Percentiles rank a stretch among this genome's conserved stretches.
These are phyloP conservation scores for Zapus hudsonius DNA, from an alignment of 2,113 vertebrate species.

Conservation along the genomic window DNA sequence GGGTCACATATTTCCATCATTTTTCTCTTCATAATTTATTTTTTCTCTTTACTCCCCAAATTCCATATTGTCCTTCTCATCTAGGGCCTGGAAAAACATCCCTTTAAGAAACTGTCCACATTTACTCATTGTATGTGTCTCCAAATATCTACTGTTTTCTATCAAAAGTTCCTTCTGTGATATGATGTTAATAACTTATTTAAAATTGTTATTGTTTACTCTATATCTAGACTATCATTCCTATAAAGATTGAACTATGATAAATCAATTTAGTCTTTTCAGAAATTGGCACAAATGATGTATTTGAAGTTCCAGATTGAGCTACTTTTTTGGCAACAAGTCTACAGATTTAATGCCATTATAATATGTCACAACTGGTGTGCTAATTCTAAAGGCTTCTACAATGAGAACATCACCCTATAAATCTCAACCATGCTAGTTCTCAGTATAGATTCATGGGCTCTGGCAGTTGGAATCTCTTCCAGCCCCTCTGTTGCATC, in stretches of 20 bases:
- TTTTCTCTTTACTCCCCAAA: background rate
- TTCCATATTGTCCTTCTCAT: background rate
- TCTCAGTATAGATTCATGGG: background rate
- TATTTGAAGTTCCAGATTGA: conserved; percentile 13
- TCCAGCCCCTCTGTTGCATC: background rate
- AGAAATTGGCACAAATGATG: conserved; percentile 23
- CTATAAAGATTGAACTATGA: background rate
- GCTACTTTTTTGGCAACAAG: conserved; percentile 40
- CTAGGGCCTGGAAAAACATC: background rate
- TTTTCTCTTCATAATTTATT: background rate
- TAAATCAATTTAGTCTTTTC: conserved; percentile 6
- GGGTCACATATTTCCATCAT: background rate
- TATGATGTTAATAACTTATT: background rate
- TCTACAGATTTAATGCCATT: conserved; percentile 18
- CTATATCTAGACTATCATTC: background rate
- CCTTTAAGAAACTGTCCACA: background rate
- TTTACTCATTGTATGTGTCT: background rate
- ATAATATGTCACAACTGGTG: conserved; percentile 24
- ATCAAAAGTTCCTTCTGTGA: background rate
- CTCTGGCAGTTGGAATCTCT: background rate
- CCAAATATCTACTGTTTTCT: background rate
- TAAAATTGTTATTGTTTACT: background rate
- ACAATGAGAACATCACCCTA: background rate
- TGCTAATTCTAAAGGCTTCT: conserved; percentile 42
- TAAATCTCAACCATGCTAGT: conserved; percentile 15